phyloP scores from a whole-genome alignment of 2,888 invertebrate species.

The Crossocerus cetratus region DNA sequence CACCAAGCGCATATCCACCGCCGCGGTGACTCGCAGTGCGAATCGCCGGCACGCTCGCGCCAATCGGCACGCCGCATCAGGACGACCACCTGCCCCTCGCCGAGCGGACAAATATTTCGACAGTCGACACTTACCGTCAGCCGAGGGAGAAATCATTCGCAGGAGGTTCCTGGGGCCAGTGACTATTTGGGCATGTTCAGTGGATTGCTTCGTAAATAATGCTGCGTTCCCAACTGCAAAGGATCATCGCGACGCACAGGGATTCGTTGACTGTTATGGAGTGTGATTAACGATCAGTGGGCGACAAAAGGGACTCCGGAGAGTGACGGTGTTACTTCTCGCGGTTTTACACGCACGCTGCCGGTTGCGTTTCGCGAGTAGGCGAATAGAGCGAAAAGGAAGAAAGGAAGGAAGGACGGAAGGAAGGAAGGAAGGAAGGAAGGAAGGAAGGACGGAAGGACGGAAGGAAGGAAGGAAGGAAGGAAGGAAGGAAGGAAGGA shows the following conservation, averaged over 20 bases:
- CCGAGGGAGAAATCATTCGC: no score
- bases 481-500: conserved; percentile 17
- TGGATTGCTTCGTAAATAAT: no score
- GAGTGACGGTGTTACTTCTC: conserved; percentile 45
- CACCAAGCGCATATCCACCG: conserved; percentile 37
- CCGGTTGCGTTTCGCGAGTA: conserved; percentile 39
- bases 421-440: conserved; percentile 17
- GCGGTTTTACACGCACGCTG: conserved; percentile 43
- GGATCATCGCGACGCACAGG: not conserved
- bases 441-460: conserved; percentile 20
- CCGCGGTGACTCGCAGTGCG: conserved; percentile 8
- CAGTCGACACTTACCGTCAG: no score
- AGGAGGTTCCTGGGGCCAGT: no score
- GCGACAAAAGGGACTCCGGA: conserved; percentile 46
- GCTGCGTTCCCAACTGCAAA: no score
- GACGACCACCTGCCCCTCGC: no score
- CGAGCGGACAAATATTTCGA: no score
- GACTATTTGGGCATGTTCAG: no score
- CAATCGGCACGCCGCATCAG: no score
- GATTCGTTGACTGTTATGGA: not conserved
- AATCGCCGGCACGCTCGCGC: not conserved
- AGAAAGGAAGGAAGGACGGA: conserved; percentile 18
- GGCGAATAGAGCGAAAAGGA: conserved; percentile 14
- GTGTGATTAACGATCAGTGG: conserved; percentile 45
- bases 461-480: conserved; percentile 17